Base-by-base conservation (phyloP, 2,797 vertebrate genomes). In the Poecilia gillii region DNA sequence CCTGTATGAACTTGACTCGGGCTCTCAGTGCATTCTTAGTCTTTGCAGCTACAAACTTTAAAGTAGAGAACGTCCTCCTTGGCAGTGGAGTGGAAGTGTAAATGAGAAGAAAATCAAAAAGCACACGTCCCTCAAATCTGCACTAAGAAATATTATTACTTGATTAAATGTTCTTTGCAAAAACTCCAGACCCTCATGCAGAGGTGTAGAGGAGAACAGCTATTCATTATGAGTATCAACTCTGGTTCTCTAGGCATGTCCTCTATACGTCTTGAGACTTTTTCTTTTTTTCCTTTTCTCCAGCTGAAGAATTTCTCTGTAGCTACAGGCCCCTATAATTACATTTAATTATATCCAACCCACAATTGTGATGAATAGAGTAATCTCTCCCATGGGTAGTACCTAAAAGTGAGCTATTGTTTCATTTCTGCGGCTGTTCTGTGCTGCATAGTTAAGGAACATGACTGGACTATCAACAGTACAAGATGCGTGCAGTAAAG, bases 311-410 rank as follows among this genome's bases (percentile, higher is more conserved):
- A 62, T 84, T 90, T 89, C 80, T 83, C 79, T 87, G 77, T 77
- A 79, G 88, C 85, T 89, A 85, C 83, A 82, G 84, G 84, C 85
- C 62, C 25, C 82, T 88, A 81, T 89, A 89, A 93, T 93, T 90
- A 85, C 62, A 79, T 91, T 88, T 90, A 91, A 94, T 94, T 91
- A 88, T 82, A 84, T 77, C 80, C 14, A 12, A 73, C 84, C 72
- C 75, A 68, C 78, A 78, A 76, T 85, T 88, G 75, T 86, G 89
- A 91, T 90, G 86, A 91, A 90, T 85, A 72, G 77, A 79, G 46
- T 68, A 81, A 85, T 80, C 70, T 79, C 76, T 83, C 84, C 77
- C 84, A 66, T 82, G 84, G 79, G 75, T 85, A 81, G 85, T 87
- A 88, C 70, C 72, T 82, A 62, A 70, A 73, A 81, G 81, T 88